A percentile compares a stretch with the other conserved stretches of the same genome.
Conservation (phyloP, 2,888 invertebrate genomes). For the Dilophus febrilis region DNA sequence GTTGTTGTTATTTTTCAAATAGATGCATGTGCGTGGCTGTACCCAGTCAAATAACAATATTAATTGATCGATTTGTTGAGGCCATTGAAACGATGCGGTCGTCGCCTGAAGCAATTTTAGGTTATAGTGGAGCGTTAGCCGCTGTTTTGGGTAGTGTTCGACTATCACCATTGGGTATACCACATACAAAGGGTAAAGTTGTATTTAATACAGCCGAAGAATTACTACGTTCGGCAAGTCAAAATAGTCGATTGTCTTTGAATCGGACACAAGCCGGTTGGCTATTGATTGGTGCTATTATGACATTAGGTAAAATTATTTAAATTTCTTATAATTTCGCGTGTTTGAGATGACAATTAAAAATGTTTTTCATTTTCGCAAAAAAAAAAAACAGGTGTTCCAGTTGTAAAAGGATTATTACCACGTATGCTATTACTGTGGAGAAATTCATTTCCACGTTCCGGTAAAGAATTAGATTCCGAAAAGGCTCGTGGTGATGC, state of each 20-base stretch:
- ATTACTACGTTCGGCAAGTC: conserved; percentile 83
- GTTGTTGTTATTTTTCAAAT: background rate
- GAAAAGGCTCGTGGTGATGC: conserved; percentile 93
- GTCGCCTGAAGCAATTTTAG: conserved; percentile 72
- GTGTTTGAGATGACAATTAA: too few species aligned
- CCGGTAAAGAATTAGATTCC: conserved; percentile 89
- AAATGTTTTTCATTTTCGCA: conserved; percentile 20
- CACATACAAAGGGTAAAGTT: conserved; percentile 92
- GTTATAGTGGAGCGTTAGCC: conserved; percentile 86
- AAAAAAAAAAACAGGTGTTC: conserved; percentile 35
- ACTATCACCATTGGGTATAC: conserved; percentile 81
- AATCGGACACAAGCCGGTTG: conserved; percentile 95
- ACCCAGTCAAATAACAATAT: conserved; percentile 83
- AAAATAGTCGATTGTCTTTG: conserved; percentile 86
- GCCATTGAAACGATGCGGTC: conserved; percentile 78
- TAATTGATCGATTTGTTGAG: conserved; percentile 78
- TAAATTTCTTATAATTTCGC: too few species aligned
- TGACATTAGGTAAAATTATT: conserved; percentile 59
- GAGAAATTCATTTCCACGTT: conserved; percentile 95
- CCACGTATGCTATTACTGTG: conserved; percentile 88
- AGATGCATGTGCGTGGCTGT: conserved; percentile 82
- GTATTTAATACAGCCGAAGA: conserved; percentile 97
- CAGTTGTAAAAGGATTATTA: conserved; percentile 80
- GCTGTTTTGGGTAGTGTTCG: conserved; percentile 85
- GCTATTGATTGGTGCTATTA: conserved; percentile 90